phyloP scores from a whole-genome alignment of 1,140 invertebrate genomes.

The Nomia melanderi region DNA sequence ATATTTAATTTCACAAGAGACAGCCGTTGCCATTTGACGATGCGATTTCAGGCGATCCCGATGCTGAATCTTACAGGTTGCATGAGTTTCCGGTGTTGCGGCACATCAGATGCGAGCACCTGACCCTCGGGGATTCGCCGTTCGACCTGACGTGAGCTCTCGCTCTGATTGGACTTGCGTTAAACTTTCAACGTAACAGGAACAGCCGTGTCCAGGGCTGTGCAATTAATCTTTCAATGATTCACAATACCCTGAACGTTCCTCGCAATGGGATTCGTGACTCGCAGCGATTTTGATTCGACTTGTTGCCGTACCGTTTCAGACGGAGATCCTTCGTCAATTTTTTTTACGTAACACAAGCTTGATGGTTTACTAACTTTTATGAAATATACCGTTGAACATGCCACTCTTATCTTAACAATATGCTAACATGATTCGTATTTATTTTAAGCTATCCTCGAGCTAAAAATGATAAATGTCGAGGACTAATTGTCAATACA shows the following conservation, averaged over 20 bases:
- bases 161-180: neutral
- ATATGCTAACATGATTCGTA: too few relatives aligned
- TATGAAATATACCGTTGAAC: too few relatives aligned
- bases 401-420: too few relatives aligned
- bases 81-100: neutral
- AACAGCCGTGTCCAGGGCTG: neutral
- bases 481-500: too few relatives aligned
- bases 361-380: too few relatives aligned
- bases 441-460: too few relatives aligned
- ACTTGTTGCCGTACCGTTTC: neutral
- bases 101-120: neutral
- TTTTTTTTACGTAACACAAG: neutral
- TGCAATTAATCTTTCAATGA: neutral
- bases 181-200: neutral
- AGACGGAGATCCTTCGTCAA: fast-evolving
- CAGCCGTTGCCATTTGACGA: too few relatives aligned
- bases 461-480: too few relatives aligned
- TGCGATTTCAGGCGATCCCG: neutral
- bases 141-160: neutral
- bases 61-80: conserved; percentile 26
- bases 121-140: neutral
- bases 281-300: neutral
- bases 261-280: neutral
- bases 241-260: neutral
- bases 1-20: too few relatives aligned